Evolutionary conservation across 2,888 invertebrate species (phyloP).

Genomic region (Phymatocera aterrima): DNA sequence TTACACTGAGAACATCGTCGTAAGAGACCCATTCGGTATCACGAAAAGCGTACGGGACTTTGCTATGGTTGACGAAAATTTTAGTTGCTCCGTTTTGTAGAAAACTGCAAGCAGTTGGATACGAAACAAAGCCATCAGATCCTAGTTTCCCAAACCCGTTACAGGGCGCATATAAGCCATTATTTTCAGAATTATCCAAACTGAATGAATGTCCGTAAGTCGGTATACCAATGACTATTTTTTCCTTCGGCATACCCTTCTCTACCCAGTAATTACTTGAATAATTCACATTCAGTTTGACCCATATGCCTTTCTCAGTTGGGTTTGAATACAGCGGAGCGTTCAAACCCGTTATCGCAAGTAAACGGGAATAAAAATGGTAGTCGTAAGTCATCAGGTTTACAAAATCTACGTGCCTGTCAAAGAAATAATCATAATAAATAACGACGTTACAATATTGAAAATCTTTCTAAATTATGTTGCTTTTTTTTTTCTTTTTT

Average conservation of each 20-base stretch:
- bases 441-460: neutral
- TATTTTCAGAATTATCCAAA: constrained; percentile 82
- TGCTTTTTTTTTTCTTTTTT: no score
- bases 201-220: constrained; percentile 86
- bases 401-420: constrained; percentile 86
- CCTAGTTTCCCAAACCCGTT: constrained; percentile 83
- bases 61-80: constrained; percentile 82
- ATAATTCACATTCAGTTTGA: constrained; percentile 88
- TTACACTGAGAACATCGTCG: constrained; percentile 84
- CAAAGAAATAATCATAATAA: constrained; percentile 55
- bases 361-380: constrained; percentile 85
- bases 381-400: constrained; percentile 96
- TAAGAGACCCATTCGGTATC: constrained; percentile 89
- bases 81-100: constrained; percentile 77
- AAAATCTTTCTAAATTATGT: no score
- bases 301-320: constrained; percentile 80
- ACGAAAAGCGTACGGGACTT: constrained; percentile 86
- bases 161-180: constrained; percentile 83
- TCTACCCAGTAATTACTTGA: constrained; percentile 86
- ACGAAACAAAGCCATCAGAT: constrained; percentile 82
- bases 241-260: constrained; percentile 85
- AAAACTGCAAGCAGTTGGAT: constrained; percentile 83
- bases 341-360: constrained; percentile 91
- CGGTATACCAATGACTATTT: constrained; percentile 91
- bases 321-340: constrained; percentile 84